Evolutionary conservation across 2,888 invertebrate genomes (phyloP).

Genomic region (Phengaris alcon): DNA sequence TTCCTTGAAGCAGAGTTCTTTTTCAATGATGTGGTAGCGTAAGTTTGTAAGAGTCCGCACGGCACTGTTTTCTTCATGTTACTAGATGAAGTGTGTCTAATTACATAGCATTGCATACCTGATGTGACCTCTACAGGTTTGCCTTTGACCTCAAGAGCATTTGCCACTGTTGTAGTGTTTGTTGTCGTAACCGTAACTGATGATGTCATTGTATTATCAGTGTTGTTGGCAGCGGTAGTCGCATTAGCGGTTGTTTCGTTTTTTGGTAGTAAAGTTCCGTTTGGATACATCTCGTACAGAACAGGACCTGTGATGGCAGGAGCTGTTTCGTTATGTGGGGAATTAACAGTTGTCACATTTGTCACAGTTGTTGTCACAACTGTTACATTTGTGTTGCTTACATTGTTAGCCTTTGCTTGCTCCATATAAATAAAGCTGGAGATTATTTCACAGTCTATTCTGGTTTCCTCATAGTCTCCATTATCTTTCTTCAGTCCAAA

Average conservation of each 20-base stretch:
- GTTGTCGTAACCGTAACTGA: slow-evolving; percentile 55
- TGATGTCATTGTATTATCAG: slow-evolving; percentile 47
- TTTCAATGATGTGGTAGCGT: slow-evolving; percentile 60
- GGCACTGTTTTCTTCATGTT: slow-evolving; percentile 59
- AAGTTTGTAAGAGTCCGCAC: slow-evolving; percentile 63
- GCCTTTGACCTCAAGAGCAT: slow-evolving; percentile 70
- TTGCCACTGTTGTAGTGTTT: slow-evolving; percentile 59
- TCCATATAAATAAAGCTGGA: slow-evolving; percentile 63
- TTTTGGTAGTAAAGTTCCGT: slow-evolving; percentile 60
- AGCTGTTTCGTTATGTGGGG: slow-evolving; percentile 44
- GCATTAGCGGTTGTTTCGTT: slow-evolving; percentile 47
- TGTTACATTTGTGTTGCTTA: slow-evolving; percentile 48
- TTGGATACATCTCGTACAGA: slow-evolving; percentile 55
- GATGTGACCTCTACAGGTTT: slow-evolving; percentile 62
- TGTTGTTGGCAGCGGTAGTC: slow-evolving; percentile 43
- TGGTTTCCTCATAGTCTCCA: slow-evolving; percentile 68
- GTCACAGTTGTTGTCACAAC: slow-evolving; percentile 59
- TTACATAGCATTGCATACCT: slow-evolving; percentile 65
- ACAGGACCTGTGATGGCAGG: slow-evolving; percentile 40
- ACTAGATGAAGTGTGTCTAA: slow-evolving; percentile 49
- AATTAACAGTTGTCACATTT: slow-evolving; percentile 59
- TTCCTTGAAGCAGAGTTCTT: slow-evolving; percentile 56
- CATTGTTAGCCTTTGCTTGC: slow-evolving; percentile 44
- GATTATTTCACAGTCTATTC: slow-evolving; percentile 66
- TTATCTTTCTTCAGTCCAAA: slow-evolving; percentile 65